Percentiles rank a stretch among this genome's conserved stretches.
These are phyloP conservation scores for Melipona beecheii DNA, from an alignment of 2,888 invertebrate species.

Conservation along the genomic window DNA sequence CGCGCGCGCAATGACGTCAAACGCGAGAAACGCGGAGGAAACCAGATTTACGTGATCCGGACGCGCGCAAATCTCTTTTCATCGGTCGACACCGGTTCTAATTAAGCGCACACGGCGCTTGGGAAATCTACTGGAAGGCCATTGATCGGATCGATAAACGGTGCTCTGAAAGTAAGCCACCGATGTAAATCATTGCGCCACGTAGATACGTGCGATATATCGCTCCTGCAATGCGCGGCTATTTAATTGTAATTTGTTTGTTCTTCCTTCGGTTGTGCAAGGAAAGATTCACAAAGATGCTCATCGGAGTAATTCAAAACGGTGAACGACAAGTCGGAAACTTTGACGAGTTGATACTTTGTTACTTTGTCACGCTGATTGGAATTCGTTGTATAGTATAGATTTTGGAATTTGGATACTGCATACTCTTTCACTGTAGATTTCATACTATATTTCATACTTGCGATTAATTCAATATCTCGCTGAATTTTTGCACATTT, in stretches of 20 bases:
- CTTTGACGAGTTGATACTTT: too few relatives aligned
- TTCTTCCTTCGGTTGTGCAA: background rate
- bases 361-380: too few relatives aligned
- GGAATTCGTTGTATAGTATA: too few relatives aligned
- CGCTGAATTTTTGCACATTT: too few relatives aligned
- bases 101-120: slow-evolving; percentile 53
- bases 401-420: too few relatives aligned
- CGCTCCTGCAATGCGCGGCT: background rate
- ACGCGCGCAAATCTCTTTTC: slow-evolving; percentile 53
- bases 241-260: background rate
- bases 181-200: slow-evolving; percentile 39
- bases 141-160: slow-evolving; percentile 54
- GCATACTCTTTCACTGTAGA: too few relatives aligned
- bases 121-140: slow-evolving; percentile 61
- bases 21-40: slow-evolving; percentile 36
- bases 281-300: background rate
- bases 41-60: slow-evolving; percentile 60
- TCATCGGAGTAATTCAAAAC: too few relatives aligned
- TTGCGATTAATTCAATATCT: too few relatives aligned
- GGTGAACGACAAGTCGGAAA: too few relatives aligned
- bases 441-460: too few relatives aligned
- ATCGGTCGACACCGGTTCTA: slow-evolving; percentile 46
- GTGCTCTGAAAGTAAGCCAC: slow-evolving; percentile 41
- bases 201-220: background rate
- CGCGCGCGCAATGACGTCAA: slow-evolving; percentile 49